Evolutionary conservation across 64 coral and sea anemone species (phyloP).

Genomic region (Exaiptasia diaphana): DNA sequence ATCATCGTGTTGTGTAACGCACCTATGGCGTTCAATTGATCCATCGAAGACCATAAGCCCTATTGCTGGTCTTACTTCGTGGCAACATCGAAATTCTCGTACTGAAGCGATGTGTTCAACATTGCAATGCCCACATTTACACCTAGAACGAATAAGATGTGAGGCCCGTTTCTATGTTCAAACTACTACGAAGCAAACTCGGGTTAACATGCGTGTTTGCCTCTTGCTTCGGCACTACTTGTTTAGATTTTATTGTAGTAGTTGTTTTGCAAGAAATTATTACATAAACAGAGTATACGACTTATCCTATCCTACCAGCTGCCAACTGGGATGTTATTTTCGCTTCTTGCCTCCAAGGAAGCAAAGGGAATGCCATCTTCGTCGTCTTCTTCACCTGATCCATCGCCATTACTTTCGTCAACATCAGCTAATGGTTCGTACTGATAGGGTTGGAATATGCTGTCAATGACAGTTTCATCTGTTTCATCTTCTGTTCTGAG

Average conservation of each 20-base stretch:
- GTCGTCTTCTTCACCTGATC: slow-evolving; percentile 30
- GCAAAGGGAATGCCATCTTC: slow-evolving; percentile 37
- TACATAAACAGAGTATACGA: too few relatives aligned
- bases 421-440: slow-evolving; percentile 24
- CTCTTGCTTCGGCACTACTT: too few relatives aligned
- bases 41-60: slow-evolving; percentile 37
- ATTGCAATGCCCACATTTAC: slow-evolving; percentile 19
- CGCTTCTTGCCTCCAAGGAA: slow-evolving; percentile 17
- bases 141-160: too few relatives aligned
- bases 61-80: slow-evolving; percentile 18
- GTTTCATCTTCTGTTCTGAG: background rate
- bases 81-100: slow-evolving; percentile 35
- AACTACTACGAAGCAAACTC: too few relatives aligned
- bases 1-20: slow-evolving; percentile 31
- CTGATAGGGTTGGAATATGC: background rate
- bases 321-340: slow-evolving; percentile 15
- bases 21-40: slow-evolving; percentile 8
- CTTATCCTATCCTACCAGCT: slow-evolving; percentile 26
- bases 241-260: too few relatives aligned
- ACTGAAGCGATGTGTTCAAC: background rate
- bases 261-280: too few relatives aligned
- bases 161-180: too few relatives aligned
- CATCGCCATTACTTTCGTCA: background rate
- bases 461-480: background rate
- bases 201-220: too few relatives aligned